phyloP scores from a whole-genome alignment of 2,113 vertebrate species.

The Ondatra zibethicus region DNA sequence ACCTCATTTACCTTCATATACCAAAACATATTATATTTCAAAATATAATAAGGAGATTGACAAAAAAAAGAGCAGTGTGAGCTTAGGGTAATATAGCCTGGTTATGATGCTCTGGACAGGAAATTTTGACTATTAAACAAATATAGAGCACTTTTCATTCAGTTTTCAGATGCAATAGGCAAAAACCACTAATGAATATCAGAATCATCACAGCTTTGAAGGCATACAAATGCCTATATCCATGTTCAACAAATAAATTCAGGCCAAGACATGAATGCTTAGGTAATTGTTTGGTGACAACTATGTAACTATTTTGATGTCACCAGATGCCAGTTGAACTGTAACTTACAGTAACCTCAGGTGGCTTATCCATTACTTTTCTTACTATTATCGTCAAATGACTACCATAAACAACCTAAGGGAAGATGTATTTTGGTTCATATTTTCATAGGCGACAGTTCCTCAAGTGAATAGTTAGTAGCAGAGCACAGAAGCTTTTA shows the following conservation, averaged over 20 bases:
- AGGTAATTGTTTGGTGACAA: neutral
- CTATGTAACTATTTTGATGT: neutral
- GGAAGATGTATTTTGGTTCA: neutral
- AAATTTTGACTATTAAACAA: neutral
- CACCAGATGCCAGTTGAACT: neutral
- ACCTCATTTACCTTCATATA: neutral
- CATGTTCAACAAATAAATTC: neutral
- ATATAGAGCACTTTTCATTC: neutral
- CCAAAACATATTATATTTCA: neutral
- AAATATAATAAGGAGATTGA: neutral
- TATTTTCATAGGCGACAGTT: neutral
- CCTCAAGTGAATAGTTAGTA: neutral
- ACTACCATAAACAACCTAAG: neutral
- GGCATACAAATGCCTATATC: neutral
- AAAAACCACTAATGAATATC: neutral
- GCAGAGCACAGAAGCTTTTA: neutral
- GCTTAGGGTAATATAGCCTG: neutral
- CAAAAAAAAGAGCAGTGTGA: neutral
- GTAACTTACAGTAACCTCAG: conserved; percentile 20
- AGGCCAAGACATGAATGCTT: neutral
- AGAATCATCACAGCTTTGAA: neutral
- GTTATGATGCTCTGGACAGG: neutral
- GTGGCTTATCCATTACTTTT: neutral
- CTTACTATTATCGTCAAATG: neutral
- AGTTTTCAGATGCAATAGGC: neutral